phyloP scores from a whole-genome alignment of 2,113 vertebrate genomes.

The Plectropomus leopardus region DNA sequence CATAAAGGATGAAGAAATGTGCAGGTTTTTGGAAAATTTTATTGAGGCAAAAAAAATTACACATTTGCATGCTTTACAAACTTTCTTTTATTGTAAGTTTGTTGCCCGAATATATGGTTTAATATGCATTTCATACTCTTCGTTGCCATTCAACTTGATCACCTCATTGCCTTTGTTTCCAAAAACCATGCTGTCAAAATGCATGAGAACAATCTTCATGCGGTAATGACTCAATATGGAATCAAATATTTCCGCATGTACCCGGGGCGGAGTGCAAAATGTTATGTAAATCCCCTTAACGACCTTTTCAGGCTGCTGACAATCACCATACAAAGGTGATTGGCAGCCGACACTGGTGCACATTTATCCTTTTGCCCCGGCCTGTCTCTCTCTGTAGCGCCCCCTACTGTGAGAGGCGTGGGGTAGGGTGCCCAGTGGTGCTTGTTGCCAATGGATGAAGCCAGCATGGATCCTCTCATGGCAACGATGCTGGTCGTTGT shows the following conservation, averaged over 20 bases:
- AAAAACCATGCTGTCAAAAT: constrained; percentile 46
- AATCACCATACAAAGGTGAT: constrained; percentile 85
- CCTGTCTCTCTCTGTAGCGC: constrained; percentile 82
- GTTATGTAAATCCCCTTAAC: constrained; percentile 87
- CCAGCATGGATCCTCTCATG: constrained; percentile 84
- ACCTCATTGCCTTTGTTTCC: constrained; percentile 9
- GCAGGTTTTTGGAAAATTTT: neutral
- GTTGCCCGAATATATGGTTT: neutral
- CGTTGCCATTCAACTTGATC: neutral
- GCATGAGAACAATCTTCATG: constrained; percentile 37
- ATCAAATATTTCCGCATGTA: constrained; percentile 68
- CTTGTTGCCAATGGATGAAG: constrained; percentile 80
- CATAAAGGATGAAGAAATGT: neutral
- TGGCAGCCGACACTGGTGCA: constrained; percentile 84
- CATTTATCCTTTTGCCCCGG: constrained; percentile 83
- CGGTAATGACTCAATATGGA: constrained; percentile 58
- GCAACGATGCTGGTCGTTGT: constrained; percentile 77
- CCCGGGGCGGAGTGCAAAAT: constrained; percentile 80
- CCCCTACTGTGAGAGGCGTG: constrained; percentile 88
- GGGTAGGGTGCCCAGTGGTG: constrained; percentile 85
- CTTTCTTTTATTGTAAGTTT: neutral
- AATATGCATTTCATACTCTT: neutral
- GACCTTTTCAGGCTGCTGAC: constrained; percentile 82
- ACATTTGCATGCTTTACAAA: neutral
- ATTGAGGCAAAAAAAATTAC: neutral